Conservation (phyloP, 2,888 invertebrate species). For the Lithophane socia region DNA sequence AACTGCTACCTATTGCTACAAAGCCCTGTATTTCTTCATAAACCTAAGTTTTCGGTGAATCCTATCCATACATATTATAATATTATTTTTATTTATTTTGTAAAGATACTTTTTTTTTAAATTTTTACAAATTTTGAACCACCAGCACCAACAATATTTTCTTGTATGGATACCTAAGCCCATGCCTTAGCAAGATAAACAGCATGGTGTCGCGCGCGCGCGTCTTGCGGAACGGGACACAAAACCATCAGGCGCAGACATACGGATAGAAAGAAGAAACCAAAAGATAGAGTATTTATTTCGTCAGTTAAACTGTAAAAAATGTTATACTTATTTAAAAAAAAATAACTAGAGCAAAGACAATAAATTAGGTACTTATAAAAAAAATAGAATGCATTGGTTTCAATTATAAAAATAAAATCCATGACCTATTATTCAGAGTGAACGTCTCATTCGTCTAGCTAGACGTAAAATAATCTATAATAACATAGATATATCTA, state of each 20-base stretch:
- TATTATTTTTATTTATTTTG: no score
- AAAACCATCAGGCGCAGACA: slow-evolving; percentile 22
- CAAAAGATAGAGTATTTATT: background rate
- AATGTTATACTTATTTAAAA: background rate
- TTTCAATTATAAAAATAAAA: background rate
- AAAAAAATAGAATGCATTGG: no score
- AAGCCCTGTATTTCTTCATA: no score
- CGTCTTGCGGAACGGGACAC: background rate
- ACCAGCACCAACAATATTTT: background rate
- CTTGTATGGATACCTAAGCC: rapidly evolving
- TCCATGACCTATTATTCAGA: background rate
- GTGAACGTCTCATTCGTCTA: background rate
- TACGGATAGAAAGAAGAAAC: background rate
- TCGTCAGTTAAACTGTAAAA: background rate
- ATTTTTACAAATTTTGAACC: background rate
- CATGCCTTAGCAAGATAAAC: background rate
- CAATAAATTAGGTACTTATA: no score
- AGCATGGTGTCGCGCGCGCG: background rate
- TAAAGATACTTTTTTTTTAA: no score
- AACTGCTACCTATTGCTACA: background rate
- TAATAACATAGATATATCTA: background rate
- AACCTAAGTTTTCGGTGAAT: no score
- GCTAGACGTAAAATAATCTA: no score
- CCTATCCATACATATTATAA: no score
- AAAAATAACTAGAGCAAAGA: background rate